A percentile compares a stretch with the other conserved stretches of the same genome.
Evolutionary conservation across 2,888 invertebrate genomes (phyloP).

Genomic region (Thera obeliscata): DNA sequence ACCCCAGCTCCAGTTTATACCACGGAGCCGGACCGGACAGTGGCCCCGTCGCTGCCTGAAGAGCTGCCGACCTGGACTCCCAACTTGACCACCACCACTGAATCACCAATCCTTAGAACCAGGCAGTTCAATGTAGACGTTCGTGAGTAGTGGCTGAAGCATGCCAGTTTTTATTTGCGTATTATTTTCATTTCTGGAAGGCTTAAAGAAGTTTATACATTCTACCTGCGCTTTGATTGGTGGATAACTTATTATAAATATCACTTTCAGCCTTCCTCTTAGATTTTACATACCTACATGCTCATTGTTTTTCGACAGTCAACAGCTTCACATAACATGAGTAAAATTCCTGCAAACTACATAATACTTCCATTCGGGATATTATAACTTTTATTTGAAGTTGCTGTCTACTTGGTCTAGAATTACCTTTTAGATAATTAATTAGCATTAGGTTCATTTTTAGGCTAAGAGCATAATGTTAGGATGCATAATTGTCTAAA

Average conservation of each 20-base stretch:
- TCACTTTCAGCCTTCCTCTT: constrained; percentile 34
- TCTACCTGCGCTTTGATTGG: background rate
- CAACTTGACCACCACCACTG: constrained; percentile 48
- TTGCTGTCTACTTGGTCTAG: background rate
- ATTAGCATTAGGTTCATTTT: too few species aligned
- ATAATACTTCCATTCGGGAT: background rate
- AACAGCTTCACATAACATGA: constrained; percentile 4
- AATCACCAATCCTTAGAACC: constrained; percentile 59
- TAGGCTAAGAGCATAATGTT: too few species aligned
- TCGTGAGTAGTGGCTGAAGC: constrained; percentile 83
- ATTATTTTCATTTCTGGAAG: constrained; percentile 53
- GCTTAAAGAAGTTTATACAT: constrained; percentile 34
- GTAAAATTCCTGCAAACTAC: background rate
- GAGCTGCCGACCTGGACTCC: constrained; percentile 41
- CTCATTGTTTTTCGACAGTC: constrained; percentile 1
- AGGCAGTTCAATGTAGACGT: constrained; percentile 68
- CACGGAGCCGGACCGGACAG: constrained; percentile 29
- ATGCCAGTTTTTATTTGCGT: constrained; percentile 78
- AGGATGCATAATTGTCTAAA: too few species aligned
- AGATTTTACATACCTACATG: constrained; percentile 26
- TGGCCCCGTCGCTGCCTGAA: constrained; percentile 36
- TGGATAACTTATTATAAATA: background rate
- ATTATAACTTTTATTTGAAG: constrained; percentile 1
- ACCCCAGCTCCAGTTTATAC: constrained; percentile 40
- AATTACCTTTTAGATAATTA: background rate